Evolutionary conservation across 2,888 invertebrate genomes (phyloP), one percentile per base, ranked within the genome.

Genomic region (Cartodere bifasciata): DNA sequence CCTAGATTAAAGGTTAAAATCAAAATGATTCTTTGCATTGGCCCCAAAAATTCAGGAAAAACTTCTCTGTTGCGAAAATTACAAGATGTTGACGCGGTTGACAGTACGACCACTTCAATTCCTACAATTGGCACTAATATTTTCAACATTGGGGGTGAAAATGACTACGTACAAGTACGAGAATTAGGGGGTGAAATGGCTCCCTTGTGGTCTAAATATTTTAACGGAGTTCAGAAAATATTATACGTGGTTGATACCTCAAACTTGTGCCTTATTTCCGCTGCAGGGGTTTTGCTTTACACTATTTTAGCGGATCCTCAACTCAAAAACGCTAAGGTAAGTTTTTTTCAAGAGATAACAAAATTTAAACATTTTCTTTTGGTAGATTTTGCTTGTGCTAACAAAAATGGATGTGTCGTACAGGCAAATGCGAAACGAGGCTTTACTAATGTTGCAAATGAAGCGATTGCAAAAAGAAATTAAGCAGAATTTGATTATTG

Each of bases 331-430:
- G 67, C 73, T 0, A 77, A 76, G 63, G 76, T 84, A 53, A 39
- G n/a, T 15, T 23, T 12, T 23, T 31, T 24, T 29, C 4, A 11
- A 7, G 9, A 9, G 7, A 23, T 23, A 23, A 7, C n/a, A n/a
- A n/a, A n/a, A n/a, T n/a, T n/a, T n/a, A n/a, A 7, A 6, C 12
- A 23, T 6, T 23, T 23, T 35, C 31, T 29, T 32, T 36, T 60
- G 60, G 5, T 53, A 77, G 75, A 67, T 77, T 39, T 64, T 82
- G 12, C 52, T 86, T 32, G 75, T 84, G 1, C 56, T 87, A 6
- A 73, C 77, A 9, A 87, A 87, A 63, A 85, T 83, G 81, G 86
- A 87, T 47, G 74, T 80, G 1, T 83, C 85, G 4, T 85, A 86
- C 56, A 65, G 84, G 7, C 86, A 86, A 52, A 85, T 86, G 83